Evolutionary conservation across 2,113 vertebrate species (phyloP).

Genomic region (Heliornis fulica): DNA sequence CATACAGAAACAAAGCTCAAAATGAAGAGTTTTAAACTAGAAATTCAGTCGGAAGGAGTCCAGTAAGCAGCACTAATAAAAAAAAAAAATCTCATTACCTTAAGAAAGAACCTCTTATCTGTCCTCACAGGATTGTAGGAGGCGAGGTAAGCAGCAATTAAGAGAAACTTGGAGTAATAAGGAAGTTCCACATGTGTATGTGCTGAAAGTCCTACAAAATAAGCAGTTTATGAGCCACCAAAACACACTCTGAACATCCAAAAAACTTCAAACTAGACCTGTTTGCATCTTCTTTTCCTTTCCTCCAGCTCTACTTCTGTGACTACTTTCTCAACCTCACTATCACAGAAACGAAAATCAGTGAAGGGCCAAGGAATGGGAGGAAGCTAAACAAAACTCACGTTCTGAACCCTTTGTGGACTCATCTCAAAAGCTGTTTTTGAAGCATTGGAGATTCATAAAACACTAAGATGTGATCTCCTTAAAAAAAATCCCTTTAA

Average conservation of each 20-base stretch:
- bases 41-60: neutral
- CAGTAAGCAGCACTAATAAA: neutral
- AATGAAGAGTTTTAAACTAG: neutral
- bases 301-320: neutral
- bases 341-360: neutral
- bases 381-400: neutral
- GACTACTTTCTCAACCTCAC: neutral
- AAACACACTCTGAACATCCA: neutral
- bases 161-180: conserved; percentile 96
- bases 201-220: conserved; percentile 85
- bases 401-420: neutral
- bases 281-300: neutral
- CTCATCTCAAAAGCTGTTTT: neutral
- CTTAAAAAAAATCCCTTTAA: neutral
- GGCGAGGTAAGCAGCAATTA: conserved; percentile 95
- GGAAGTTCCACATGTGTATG: conserved; percentile 93
- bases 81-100: conserved; percentile 75
- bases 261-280: neutral
- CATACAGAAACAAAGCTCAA: neutral
- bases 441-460: neutral
- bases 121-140: conserved; percentile 96
- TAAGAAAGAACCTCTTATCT: conserved; percentile 95
- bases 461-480: neutral
- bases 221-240: neutral
- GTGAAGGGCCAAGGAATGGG: neutral